Base-by-base conservation (phyloP, 2,888 invertebrate genomes). In the Diachrysia chrysitis region DNA sequence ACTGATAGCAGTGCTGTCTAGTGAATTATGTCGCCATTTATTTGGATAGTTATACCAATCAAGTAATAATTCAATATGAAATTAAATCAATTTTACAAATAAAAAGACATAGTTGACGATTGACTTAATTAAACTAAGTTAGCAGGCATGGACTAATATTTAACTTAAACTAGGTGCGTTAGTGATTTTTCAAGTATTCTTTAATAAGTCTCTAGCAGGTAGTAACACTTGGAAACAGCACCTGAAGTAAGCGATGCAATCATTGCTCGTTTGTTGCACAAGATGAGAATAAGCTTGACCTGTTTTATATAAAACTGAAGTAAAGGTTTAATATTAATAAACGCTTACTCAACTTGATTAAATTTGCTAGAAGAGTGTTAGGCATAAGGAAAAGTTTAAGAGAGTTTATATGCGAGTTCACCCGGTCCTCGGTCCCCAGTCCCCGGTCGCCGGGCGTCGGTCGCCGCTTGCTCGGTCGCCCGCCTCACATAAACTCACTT, bases 401-500 rank as follows among this genome's bases (percentile, higher is more conserved):
- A 56, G 46, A 61, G 21, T 32, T 35, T 70, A 63, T 65, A 63
- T 62, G 66, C 71, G 58, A 48, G 75, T 78, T 29, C 29, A 29
- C 29, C 29, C 29, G 29, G 67, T 68, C 57, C 62, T 57, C 67
- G 63, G 69, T 65, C 71, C 63, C 64, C 69, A 71, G 78, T 46
- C 35, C 66, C 63, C 42, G 61, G 48, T 61, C 59, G 62, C 59
- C 56, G 29, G 75, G 55, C 58, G 29, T 9, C 32, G 32, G 35
- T 17, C n/a, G 56, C 60, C 42, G 29, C 61, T 56, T 19, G 48
- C 53, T 32, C 66, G 35, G 57, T 63, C n/a, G n/a, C n/a, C n/a
- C n/a, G n/a, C n/a, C 29, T 29, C 64, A 65, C 76, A 64, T 81
- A 76, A 81, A 81, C 69, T 81, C 71, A 37, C 37, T 71, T 69